phyloP scores from a whole-genome alignment of 2,888 invertebrate species.

The Callinectes sapidus region DNA sequence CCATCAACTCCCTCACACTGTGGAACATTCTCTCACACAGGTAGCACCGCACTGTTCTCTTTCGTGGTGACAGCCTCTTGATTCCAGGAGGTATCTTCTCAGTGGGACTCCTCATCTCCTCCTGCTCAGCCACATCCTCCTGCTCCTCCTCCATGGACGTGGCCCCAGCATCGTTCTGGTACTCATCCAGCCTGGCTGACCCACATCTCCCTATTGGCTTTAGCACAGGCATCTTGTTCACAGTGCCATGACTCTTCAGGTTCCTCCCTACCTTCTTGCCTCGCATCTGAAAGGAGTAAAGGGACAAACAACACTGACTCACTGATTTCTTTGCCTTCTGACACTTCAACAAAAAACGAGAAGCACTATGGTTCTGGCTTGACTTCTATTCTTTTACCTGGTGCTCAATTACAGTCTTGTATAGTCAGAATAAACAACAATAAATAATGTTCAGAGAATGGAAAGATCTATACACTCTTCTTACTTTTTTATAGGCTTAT shows the following conservation, averaged over 20 bases:
- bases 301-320: not conserved
- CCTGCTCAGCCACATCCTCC: constrained; percentile 27
- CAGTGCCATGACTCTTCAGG: constrained; percentile 40
- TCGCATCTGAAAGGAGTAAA: not conserved
- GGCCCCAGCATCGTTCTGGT: not conserved
- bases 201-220: constrained; percentile 51
- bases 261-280: constrained; percentile 35
- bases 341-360: too few species aligned
- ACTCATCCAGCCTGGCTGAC: not conserved
- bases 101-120: not conserved
- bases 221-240: constrained; percentile 45
- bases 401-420: too few species aligned
- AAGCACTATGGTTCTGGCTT: too few species aligned
- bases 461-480: too few species aligned
- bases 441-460: too few species aligned
- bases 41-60: constrained; percentile 66
- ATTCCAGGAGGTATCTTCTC: constrained; percentile 54
- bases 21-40: constrained; percentile 71
- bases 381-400: too few species aligned
- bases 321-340: too few species aligned
- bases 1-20: constrained; percentile 70
- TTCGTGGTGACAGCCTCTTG: constrained; percentile 39
- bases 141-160: constrained; percentile 13
- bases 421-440: too few species aligned
- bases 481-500: too few species aligned